Conservation (phyloP, 2,113 vertebrate species). For the Phaethornis superciliosus region DNA sequence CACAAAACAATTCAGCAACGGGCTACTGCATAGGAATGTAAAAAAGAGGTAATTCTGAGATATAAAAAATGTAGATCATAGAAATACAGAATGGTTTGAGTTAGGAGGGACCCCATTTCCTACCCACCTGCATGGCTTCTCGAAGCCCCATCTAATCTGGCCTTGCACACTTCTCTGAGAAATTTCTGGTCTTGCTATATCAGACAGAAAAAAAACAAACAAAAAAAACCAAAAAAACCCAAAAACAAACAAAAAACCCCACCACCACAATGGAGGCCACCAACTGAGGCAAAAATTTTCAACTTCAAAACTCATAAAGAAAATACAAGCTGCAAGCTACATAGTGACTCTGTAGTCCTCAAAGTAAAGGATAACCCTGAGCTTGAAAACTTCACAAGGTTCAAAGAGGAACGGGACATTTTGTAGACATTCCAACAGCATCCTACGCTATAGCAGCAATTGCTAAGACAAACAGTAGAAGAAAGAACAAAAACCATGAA, state of each 20-base stretch:
- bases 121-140: no score
- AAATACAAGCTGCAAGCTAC: not conserved
- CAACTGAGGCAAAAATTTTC: not conserved
- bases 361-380: not conserved
- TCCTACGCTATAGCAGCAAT: not conserved
- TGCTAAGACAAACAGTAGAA: not conserved
- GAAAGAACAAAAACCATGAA: not conserved
- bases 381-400: not conserved
- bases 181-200: no score
- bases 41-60: not conserved
- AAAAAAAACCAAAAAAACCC: not conserved
- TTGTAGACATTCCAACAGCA: not conserved
- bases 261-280: rapidly evolving
- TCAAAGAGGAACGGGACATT: not conserved
- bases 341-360: not conserved
- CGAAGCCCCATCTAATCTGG: no score
- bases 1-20: constrained; percentile 41
- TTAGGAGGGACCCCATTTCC: no score
- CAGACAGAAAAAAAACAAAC: no score
- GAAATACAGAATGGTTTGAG: no score
- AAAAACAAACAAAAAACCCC: no score
- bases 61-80: not conserved
- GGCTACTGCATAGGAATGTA: not conserved
- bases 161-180: no score
- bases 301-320: not conserved